phyloP scores from a whole-genome alignment of 2,888 invertebrate species.

The Lepidocyrtoides sp. region DNA sequence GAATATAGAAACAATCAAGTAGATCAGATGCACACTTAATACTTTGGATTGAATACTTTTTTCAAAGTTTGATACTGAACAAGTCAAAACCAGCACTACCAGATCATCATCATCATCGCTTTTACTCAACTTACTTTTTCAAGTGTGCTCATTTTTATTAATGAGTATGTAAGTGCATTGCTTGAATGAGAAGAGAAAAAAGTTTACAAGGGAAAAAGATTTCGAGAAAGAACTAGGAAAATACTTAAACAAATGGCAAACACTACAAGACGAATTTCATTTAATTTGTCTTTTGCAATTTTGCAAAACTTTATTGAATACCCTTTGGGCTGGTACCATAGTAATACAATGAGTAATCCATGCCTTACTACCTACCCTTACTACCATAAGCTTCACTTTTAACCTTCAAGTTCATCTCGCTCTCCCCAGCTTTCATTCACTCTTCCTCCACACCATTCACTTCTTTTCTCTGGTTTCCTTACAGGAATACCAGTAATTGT shows the following conservation, averaged over 20 bases:
- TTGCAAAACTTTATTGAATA: conserved; percentile 59
- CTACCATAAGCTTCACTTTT: conserved; percentile 29
- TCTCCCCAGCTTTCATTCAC: background rate
- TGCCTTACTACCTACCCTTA: background rate
- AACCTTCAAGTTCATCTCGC: conserved; percentile 30
- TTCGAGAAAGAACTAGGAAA: background rate
- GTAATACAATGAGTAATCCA: conserved; percentile 56
- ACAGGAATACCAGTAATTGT: background rate
- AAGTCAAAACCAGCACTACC: background rate
- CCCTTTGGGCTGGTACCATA: conserved; percentile 48
- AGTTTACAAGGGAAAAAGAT: background rate
- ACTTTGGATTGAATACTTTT: background rate
- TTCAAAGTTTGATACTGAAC: background rate
- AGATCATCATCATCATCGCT: background rate
- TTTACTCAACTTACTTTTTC: conserved; percentile 17
- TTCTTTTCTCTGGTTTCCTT: conserved; percentile 6
- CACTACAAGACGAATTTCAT: conserved; percentile 65
- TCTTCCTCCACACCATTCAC: background rate
- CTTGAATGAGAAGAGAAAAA: conserved; percentile 18
- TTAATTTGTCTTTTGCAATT: conserved; percentile 70
- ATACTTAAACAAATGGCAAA: background rate
- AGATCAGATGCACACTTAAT: conserved; percentile 5
- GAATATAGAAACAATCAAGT: conserved; percentile 25
- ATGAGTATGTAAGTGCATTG: conserved; percentile 44
- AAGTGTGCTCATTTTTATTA: conserved; percentile 51